Percentiles rank a stretch among this genome's conserved stretches.
Conservation (phyloP, 2,888 invertebrate genomes). For the Microctonus brassicae region DNA sequence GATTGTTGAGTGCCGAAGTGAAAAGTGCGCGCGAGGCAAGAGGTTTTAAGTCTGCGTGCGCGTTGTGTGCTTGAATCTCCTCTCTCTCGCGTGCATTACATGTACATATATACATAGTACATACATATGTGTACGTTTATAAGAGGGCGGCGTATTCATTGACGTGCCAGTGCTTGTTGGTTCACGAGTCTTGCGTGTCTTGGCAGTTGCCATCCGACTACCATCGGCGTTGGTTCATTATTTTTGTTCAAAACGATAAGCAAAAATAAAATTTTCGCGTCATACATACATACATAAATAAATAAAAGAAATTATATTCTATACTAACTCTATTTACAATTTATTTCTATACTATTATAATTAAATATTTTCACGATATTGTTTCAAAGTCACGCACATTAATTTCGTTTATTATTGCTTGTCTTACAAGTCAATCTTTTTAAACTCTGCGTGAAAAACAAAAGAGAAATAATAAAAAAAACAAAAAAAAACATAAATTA, state of each 20-base stretch:
- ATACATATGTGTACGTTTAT: neutral
- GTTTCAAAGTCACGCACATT: neutral
- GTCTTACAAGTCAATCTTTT: neutral
- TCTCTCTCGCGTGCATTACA: neutral
- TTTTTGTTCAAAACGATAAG: neutral
- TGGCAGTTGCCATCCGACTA: constrained; percentile 41
- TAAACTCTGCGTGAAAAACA: neutral
- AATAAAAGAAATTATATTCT: too few species aligned
- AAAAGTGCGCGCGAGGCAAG: neutral
- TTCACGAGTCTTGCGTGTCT: constrained; percentile 37
- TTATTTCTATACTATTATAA: neutral
- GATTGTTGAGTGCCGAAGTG: constrained; percentile 11
- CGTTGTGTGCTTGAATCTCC: constrained; percentile 1
- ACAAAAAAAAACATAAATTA: too few species aligned
- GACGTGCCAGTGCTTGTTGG: constrained; percentile 37
- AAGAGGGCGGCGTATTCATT: constrained; percentile 43
- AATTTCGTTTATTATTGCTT: neutral
- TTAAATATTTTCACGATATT: neutral
- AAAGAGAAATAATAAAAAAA: neutral
- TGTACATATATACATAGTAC: constrained; percentile 1
- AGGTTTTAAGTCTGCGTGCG: neutral
- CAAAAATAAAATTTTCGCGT: neutral
- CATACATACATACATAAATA: too few species aligned
- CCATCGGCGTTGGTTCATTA: constrained; percentile 34
- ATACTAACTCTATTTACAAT: neutral